A percentile compares a stretch with the other conserved stretches of the same genome.
Conservation (phyloP, 2,888 invertebrate species). For the Diarsia brunnea region DNA sequence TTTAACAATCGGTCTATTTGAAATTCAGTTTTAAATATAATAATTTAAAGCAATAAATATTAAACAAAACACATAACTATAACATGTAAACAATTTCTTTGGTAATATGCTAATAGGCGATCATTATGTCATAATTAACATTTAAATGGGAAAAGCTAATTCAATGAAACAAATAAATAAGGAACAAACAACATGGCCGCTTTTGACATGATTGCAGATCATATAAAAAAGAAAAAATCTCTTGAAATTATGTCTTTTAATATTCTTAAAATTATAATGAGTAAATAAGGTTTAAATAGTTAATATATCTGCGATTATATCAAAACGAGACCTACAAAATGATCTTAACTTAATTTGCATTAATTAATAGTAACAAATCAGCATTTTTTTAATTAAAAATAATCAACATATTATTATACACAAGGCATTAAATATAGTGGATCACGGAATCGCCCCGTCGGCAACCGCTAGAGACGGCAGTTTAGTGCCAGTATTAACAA, state of each 20-base stretch:
- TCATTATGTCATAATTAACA: constrained; percentile 17
- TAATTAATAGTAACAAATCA: constrained; percentile 39
- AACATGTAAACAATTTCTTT: constrained; percentile 61
- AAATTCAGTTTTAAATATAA: constrained; percentile 13
- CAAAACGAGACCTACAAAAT: constrained; percentile 41
- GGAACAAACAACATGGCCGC: constrained; percentile 33
- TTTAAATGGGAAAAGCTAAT: constrained; percentile 41
- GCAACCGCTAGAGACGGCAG: neutral
- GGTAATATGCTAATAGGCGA: constrained; percentile 55
- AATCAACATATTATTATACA: constrained; percentile 50
- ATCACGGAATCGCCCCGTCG: neutral
- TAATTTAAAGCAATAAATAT: constrained; percentile 46
- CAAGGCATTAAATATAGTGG: constrained; percentile 19
- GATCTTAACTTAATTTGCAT: constrained; percentile 29
- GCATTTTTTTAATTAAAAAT: constrained; percentile 41
- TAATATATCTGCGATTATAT: constrained; percentile 49
- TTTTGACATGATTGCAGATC: constrained; percentile 55
- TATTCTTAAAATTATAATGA: constrained; percentile 39
- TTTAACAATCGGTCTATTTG: constrained; percentile 13
- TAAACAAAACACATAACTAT: constrained; percentile 47
- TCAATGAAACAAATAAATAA: constrained; percentile 32
- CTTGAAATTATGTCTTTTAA: constrained; percentile 46
- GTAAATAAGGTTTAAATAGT: constrained; percentile 15
- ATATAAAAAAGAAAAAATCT: constrained; percentile 25
- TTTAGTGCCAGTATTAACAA: neutral